Evolutionary conservation across 2,113 vertebrate genomes (phyloP), one percentile per base, ranked within the genome.

Genomic region (Panurus biarmicus): DNA sequence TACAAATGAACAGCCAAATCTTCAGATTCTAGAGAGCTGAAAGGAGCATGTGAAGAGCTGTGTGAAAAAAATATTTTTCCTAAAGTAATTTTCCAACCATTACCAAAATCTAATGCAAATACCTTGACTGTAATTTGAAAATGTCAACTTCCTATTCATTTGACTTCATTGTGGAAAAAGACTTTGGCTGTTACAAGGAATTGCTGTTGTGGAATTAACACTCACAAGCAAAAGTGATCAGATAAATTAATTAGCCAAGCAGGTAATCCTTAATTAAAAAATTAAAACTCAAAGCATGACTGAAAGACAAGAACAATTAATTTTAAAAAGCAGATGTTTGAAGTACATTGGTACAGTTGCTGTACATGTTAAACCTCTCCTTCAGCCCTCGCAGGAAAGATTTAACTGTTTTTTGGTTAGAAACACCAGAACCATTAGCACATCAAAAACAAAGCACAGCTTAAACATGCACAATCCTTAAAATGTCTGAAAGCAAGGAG

Each of bases 1-100:
- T 99, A 99, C 94, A 99, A 97, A 97, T 99, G 99, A 85, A 99
- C 98, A 29, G 99, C 99, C 81, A 99, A 97, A 96, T 99, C 99
- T 97, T 99, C 98, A 3, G 99, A 99, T 94, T 99, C 99, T 15
- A 98, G 98, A 71, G 99, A 99, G 97, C 99, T 99, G 76, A 67
- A 98, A 97, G 73, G 58, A 95, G 65, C 89, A 96, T 44, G 96
- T 21, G 85, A 94, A 90, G 86, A 56, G 19, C 20, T 62, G 78
- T 10, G 79, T 97, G 85, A 96, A 93, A 88, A 88, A 82, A 80
- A 66, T 21, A 47, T 7, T 76, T 70, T 58, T 69, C 60, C 61
- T 82, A 12, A 21, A 58, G 54, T 33, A 94, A 31, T 85, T 89
- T 87, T 44, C 47, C 69, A 96, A 48, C 35, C 69, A 83, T 53